Evolutionary conservation across 2,113 vertebrate species (phyloP).

Genomic region (Gila orcuttii): DNA sequence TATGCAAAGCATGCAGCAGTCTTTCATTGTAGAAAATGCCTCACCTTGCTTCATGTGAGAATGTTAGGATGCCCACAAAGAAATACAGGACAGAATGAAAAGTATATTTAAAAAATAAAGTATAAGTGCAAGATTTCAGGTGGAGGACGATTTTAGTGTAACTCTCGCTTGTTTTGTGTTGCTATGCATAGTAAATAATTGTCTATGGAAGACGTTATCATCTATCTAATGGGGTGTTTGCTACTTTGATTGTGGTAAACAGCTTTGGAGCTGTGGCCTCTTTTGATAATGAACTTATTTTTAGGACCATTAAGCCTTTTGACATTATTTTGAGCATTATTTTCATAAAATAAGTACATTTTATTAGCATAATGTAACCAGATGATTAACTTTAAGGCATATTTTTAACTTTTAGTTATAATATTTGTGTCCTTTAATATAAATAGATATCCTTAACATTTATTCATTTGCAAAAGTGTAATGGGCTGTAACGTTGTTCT

Average conservation of each 20-base stretch:
- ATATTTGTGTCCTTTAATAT: no score
- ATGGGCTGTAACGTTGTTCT: neutral
- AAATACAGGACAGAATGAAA: no score
- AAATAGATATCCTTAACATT: neutral
- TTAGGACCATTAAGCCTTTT: slow-evolving; percentile 11
- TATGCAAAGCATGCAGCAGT: slow-evolving; percentile 18
- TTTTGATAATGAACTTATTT: slow-evolving; percentile 5
- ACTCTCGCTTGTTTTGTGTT: neutral
- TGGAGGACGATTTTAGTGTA: neutral
- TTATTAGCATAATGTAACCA: neutral
- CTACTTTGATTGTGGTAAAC: slow-evolving; percentile 1
- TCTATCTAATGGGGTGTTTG: neutral
- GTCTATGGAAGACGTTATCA: neutral
- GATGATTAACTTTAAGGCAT: neutral
- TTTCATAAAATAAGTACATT: neutral
- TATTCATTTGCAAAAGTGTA: neutral
- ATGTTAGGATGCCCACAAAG: neutral
- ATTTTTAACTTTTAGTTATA: neutral
- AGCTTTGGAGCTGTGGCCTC: neutral
- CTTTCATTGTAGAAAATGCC: neutral
- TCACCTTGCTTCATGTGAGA: neutral
- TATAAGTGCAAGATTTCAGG: no score
- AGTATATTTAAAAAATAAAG: no score
- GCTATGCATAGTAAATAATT: neutral
- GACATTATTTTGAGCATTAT: neutral